phyloP scores from a whole-genome alignment of 2,113 vertebrate species.

The Rhabdornis inornatus region DNA sequence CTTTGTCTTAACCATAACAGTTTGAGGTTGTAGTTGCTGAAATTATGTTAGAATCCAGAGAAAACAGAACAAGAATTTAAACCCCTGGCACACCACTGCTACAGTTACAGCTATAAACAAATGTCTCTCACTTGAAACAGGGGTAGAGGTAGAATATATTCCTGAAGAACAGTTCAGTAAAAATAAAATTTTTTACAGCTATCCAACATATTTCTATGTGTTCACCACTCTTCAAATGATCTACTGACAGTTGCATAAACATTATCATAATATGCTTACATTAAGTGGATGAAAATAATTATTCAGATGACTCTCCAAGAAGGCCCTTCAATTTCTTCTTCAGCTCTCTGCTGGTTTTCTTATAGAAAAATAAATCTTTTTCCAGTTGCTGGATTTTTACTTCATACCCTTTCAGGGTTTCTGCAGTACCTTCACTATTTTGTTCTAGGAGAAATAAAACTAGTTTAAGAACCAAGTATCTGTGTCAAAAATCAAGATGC shows the following conservation, averaged over 20 bases:
- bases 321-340: constrained; percentile 83
- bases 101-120: neutral
- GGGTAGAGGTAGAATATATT: neutral
- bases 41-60: neutral
- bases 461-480: constrained; percentile 1
- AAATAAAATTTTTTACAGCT: neutral
- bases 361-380: constrained; percentile 91
- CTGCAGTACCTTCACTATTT: constrained; percentile 59
- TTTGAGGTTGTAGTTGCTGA: neutral
- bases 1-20: neutral
- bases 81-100: neutral
- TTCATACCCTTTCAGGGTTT: constrained; percentile 71
- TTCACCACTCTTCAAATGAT: neutral
- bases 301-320: constrained; percentile 43
- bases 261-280: constrained; percentile 37
- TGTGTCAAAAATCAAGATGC: neutral
- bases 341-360: constrained; percentile 86
- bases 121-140: neutral
- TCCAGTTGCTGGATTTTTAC: constrained; percentile 84
- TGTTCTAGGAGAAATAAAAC: constrained; percentile 73
- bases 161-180: neutral
- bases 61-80: neutral
- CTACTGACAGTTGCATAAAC: neutral
- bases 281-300: constrained; percentile 14
- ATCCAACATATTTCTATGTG: neutral